Evolutionary conservation across 2,888 invertebrate genomes (phyloP).

Genomic region (Megamerina dolium): DNA sequence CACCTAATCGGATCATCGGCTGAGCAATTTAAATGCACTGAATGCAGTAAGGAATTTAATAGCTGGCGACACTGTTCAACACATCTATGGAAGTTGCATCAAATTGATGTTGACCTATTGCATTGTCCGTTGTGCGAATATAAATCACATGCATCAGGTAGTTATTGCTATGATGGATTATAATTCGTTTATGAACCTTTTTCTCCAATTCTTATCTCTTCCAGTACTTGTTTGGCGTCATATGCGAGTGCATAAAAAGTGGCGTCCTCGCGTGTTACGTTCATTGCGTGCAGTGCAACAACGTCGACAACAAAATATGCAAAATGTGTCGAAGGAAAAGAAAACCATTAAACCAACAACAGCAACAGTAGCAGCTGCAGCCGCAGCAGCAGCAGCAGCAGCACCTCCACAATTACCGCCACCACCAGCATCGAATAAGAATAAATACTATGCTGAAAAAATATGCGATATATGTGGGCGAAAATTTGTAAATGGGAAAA

Average conservation of each 20-base stretch:
- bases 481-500: slow-evolving; percentile 63
- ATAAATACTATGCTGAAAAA: slow-evolving; percentile 56
- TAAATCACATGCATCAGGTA: slow-evolving; percentile 53
- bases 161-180: no score
- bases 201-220: slow-evolving; percentile 21
- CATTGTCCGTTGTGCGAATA: slow-evolving; percentile 56
- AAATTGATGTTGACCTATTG: slow-evolving; percentile 56
- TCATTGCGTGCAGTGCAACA: slow-evolving; percentile 32
- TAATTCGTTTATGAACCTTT: no score
- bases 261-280: slow-evolving; percentile 40
- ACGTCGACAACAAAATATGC: slow-evolving; percentile 19
- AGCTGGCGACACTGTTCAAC: slow-evolving; percentile 62
- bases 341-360: no score
- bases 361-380: no score
- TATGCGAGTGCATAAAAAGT: slow-evolving; percentile 56
- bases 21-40: slow-evolving; percentile 51
- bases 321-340: slow-evolving; percentile 2
- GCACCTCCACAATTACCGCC: no score
- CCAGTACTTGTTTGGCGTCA: slow-evolving; percentile 57
- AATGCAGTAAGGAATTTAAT: slow-evolving; percentile 52
- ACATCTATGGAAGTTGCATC: slow-evolving; percentile 65
- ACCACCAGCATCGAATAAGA: slow-evolving; percentile 26
- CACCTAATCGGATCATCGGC: slow-evolving; percentile 39
- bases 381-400: no score
- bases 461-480: slow-evolving; percentile 64